Conservation (phyloP, 2,113 vertebrate species). For the Coryphaenoides rupestris region DNA sequence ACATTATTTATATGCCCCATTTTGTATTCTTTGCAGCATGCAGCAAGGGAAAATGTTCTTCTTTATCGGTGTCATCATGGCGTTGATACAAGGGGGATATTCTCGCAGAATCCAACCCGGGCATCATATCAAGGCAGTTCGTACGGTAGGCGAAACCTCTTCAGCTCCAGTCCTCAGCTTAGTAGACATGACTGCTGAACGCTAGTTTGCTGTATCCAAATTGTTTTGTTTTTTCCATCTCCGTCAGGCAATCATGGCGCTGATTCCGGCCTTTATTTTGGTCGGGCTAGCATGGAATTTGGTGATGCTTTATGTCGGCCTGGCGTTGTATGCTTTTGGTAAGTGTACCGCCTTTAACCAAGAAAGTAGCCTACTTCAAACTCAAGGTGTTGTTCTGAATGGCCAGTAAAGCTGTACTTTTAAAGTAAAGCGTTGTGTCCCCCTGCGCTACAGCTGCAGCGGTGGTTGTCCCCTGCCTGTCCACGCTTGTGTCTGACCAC, state of each 20-base stretch:
- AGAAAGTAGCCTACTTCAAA: too few relatives aligned
- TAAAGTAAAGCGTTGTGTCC: constrained; percentile 3
- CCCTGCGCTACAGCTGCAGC: constrained; percentile 80
- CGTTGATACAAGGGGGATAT: constrained; percentile 88
- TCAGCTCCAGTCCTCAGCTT: not conserved
- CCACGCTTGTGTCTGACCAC: constrained; percentile 85
- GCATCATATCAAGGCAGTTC: constrained; percentile 79
- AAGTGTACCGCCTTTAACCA: constrained; percentile 52
- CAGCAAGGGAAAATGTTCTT: constrained; percentile 99
- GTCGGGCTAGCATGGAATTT: constrained; percentile 82
- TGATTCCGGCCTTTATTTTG: constrained; percentile 88
- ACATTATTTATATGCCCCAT: not conserved
- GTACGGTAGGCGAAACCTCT: constrained; percentile 71
- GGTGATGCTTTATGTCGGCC: constrained; percentile 76
- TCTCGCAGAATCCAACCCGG: constrained; percentile 86
- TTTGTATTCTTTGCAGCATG: constrained; percentile 74
- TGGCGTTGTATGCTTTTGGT: constrained; percentile 91
- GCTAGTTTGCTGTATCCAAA: constrained; percentile 6
- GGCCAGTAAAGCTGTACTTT: too few relatives aligned
- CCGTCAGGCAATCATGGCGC: constrained; percentile 81
- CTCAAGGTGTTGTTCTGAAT: too few relatives aligned
- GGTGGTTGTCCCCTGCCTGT: constrained; percentile 89
- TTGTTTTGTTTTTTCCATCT: constrained; percentile 25
- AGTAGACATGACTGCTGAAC: not conserved
- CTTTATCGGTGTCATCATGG: constrained; percentile 96